Conservation (phyloP, 2,113 vertebrate genomes). For the Sander vitreus region DNA sequence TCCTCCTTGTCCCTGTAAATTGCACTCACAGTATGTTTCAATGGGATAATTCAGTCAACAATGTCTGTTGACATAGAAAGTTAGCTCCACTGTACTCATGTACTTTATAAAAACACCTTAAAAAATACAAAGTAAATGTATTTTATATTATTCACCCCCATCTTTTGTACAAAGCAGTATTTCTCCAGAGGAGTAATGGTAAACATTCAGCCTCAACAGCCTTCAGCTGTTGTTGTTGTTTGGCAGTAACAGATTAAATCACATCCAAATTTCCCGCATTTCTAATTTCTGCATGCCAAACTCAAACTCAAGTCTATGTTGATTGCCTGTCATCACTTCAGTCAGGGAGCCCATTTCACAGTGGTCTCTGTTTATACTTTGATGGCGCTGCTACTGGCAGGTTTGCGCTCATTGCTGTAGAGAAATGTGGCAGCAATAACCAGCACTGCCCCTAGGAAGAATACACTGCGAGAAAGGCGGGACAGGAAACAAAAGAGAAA, state of each 20-base stretch:
- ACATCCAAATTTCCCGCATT: neutral
- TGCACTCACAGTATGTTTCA: neutral
- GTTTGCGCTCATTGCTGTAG: conserved; percentile 91
- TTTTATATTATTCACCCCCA: neutral
- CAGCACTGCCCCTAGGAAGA: conserved; percentile 91
- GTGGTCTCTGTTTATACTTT: conserved; percentile 49
- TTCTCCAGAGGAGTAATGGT: neutral
- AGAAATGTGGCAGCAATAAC: conserved; percentile 96
- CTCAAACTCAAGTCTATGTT: neutral
- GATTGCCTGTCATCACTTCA: neutral
- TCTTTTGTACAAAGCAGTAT: conserved; percentile 24
- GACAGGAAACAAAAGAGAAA: conserved; percentile 7
- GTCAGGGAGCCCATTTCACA: neutral
- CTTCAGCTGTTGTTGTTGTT: conserved; percentile 2
- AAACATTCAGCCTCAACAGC: neutral
- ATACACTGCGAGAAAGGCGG: conserved; percentile 82
- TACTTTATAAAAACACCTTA: neutral
- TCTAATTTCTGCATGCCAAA: neutral
- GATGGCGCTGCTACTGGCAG: conserved; percentile 77
- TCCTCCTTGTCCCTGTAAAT: conserved; percentile 1
- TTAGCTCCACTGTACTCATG: neutral
- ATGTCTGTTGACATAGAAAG: neutral
- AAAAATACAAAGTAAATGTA: neutral
- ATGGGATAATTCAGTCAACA: neutral
- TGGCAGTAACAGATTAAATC: neutral